These are phyloP conservation scores for Patella caerulea DNA, from an alignment of 2,888 invertebrate genomes.

Conservation along the genomic window DNA sequence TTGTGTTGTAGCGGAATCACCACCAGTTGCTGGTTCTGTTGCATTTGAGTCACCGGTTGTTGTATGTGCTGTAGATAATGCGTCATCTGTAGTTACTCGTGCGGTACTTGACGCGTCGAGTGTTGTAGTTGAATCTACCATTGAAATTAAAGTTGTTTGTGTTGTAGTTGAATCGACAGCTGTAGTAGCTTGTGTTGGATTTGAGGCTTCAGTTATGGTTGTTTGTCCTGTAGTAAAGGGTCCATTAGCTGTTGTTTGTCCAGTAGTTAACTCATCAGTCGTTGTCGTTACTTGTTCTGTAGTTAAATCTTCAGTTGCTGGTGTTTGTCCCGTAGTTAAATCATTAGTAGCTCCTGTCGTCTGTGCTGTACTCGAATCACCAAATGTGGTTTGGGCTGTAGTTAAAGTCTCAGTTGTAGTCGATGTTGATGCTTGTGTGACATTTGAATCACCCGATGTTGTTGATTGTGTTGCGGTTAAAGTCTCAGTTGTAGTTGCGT, in stretches of 20 bases:
- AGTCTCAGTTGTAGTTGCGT: background rate
- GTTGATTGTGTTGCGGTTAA: background rate
- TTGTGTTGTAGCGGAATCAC: background rate
- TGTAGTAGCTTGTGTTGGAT: background rate
- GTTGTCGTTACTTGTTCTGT: background rate
- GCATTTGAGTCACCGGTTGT: too few species aligned
- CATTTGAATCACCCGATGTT: background rate
- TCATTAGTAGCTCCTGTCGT: background rate
- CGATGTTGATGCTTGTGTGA: background rate
- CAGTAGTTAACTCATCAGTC: background rate
- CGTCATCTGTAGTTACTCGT: too few species aligned
- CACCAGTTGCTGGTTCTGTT: too few species aligned
- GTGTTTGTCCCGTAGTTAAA: background rate
- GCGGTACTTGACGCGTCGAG: too few species aligned
- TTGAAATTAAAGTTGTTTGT: too few species aligned
- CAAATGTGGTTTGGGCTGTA: background rate
- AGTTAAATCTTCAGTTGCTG: background rate
- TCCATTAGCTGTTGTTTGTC: background rate
- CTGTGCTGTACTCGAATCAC: too few species aligned
- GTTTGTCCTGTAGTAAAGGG: background rate
- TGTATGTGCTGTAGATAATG: too few species aligned
- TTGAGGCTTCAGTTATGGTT: background rate
- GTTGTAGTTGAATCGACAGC: too few species aligned
- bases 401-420: background rate
- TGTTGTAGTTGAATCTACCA: too few species aligned